phyloP scores from a whole-genome alignment of 2,888 invertebrate genomes.

The Phengaris arion region DNA sequence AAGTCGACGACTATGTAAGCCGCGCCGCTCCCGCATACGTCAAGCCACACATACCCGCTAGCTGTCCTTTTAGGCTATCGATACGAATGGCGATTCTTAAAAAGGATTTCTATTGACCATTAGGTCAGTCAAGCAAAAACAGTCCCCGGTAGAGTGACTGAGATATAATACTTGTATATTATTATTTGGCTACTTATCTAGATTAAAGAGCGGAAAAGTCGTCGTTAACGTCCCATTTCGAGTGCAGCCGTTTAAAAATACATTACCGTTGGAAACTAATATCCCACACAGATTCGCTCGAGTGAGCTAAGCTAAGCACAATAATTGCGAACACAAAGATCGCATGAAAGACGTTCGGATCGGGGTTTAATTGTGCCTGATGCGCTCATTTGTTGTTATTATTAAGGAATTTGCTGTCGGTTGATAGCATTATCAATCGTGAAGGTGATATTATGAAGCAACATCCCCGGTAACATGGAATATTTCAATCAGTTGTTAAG shows the following conservation, averaged over 20 bases:
- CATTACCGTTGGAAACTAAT: slow-evolving; percentile 19
- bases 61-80: too few species aligned
- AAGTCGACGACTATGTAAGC: too few species aligned
- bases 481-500: too few species aligned
- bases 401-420: not conserved
- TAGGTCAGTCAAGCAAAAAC: too few species aligned
- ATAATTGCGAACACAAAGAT: not conserved
- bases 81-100: too few species aligned
- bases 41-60: too few species aligned
- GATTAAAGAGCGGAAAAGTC: slow-evolving; percentile 7
- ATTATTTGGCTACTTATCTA: slow-evolving; percentile 9
- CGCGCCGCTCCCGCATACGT: too few species aligned
- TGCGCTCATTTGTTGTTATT: slow-evolving; percentile 10
- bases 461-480: too few species aligned
- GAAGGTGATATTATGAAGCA: not conserved
- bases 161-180: not conserved
- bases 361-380: slow-evolving; percentile 14
- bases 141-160: too few species aligned
- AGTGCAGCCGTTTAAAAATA: slow-evolving; percentile 21
- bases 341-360: not conserved
- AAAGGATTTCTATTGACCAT: too few species aligned
- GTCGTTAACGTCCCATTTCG: not conserved
- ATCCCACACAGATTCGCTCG: slow-evolving; percentile 8
- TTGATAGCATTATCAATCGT: not conserved
- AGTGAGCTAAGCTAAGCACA: slow-evolving; percentile 13